Base-by-base conservation (phyloP, 2,888 invertebrate species). In the Torymus texanus region DNA sequence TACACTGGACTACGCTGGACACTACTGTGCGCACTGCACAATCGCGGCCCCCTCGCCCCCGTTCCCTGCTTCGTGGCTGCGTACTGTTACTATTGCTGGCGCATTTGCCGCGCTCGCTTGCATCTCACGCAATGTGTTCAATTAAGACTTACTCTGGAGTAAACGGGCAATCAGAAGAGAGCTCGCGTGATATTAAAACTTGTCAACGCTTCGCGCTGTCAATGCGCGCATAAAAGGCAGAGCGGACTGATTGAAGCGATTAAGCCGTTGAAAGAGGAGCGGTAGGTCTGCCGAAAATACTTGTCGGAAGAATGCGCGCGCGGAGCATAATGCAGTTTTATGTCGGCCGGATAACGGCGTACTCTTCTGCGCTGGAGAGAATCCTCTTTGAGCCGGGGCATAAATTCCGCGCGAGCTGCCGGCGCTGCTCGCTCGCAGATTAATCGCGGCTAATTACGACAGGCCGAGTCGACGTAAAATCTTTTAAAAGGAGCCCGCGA, bases 391-490 rank as follows among this genome's bases (percentile, higher is more conserved):
- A 41, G 13, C 73, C 58, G 24, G 41, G 24, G 51, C 56, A 75
- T 67, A 70, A 77, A 68, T 68, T 61, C 58, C 70, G 29, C 51
- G 68, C 21, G 67, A 61, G 76, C 50, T 11, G 55, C 55, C 50
- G 55, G 53, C 29, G 21, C 21, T 41, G 50, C 50, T 67, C 61
- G 24, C 68, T 50, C 58, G 41, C 77, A 78, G 74, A 74, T 78
- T 78, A 74, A 78, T 74, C 74, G 78, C 68, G 63, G 58, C 74
- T 78, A 78, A 78, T 78, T 78, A 78, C 78, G 78, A 78, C 78
- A 67, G 72, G 29, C 41, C 62, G 58, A 55, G 67, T 56, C 66
- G 56, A 55, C 16, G 62, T n/a, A 24, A 70, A 76, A 70, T 68
- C 77, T 59, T 75, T 75, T 75, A 59, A 75, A 50, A 66, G 73